Evolutionary conservation across 2,113 vertebrate genomes (phyloP).

Genomic region (Gnathochromis pfefferi): DNA sequence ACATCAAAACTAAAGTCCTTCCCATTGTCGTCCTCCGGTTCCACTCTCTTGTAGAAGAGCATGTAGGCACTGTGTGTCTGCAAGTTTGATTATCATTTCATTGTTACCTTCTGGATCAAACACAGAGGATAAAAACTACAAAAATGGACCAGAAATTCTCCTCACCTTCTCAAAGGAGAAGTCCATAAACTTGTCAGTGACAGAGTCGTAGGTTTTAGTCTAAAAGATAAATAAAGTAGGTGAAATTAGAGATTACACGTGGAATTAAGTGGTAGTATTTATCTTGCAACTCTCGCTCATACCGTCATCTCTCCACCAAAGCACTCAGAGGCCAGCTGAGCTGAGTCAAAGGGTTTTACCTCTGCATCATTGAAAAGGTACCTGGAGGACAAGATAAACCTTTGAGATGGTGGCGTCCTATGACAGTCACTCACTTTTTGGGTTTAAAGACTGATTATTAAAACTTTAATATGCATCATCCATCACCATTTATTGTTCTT

Average conservation of each 20-base stretch:
- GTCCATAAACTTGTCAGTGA: constrained; percentile 99
- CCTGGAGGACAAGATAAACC: constrained; percentile 63
- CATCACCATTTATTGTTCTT: constrained; percentile 96
- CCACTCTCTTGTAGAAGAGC: constrained; percentile 97
- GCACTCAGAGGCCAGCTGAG: constrained; percentile 95
- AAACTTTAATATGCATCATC: neutral
- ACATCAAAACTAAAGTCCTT: constrained; percentile 95
- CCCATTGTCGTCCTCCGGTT: constrained; percentile 92
- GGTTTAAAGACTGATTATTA: neutral
- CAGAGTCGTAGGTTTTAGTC: constrained; percentile 99
- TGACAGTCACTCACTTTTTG: neutral
- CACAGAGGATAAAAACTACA: neutral
- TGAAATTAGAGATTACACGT: neutral
- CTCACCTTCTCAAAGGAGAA: constrained; percentile 99
- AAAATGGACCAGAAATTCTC: neutral
- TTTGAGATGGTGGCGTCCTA: neutral
- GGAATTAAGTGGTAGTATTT: neutral
- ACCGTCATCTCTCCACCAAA: constrained; percentile 99
- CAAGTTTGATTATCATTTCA: neutral
- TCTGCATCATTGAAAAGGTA: constrained; percentile 98
- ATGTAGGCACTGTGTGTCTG: constrained; percentile 99
- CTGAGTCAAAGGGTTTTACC: constrained; percentile 97
- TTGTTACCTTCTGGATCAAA: neutral
- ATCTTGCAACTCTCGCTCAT: neutral
- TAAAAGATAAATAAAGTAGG: constrained; percentile 50